Evolutionary conservation across 2,113 vertebrate genomes (phyloP), one percentile per base, ranked within the genome.

Genomic region (Sebastes fasciatus): DNA sequence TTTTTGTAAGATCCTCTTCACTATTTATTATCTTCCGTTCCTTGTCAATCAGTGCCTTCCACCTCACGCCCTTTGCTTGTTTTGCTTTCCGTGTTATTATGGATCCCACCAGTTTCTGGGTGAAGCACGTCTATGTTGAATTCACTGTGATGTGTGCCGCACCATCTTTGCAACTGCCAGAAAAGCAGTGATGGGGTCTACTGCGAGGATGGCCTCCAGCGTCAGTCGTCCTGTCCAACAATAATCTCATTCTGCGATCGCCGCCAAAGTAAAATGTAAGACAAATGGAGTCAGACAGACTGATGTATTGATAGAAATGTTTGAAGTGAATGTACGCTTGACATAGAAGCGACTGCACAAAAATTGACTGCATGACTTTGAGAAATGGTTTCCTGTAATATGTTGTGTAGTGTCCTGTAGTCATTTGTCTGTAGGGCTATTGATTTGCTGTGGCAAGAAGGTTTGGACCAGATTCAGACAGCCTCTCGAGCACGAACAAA

Each of bases 71-170:
- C 57, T 63, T 26, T 76, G 77, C 68, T 82, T 77, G 69, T 86
- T 88, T 86, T 77, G 43, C 64, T 85, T 83, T 86, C 70, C 64
- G 14, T 77, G 42, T 71, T 72, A 16, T 80, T 46, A 74, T 64
- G 55, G 60, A 84, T 62, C 26, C 62, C 70, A 82, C 6, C 68
- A 13, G 62, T 79, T 82, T 67, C 67, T 48, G 61, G 42, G 46
- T 64, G n/a, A 82, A 65, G 21, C 48, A 0, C 11, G 66, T 67
- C 69, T 14, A 42, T 68, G 54, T 40, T 60, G 64, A 70, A 48
- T 64, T 61, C n/a, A 21, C 11, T 16, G 13, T 42, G 49, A 42
- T 71, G 55, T 26, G 26, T 26, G 43, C 40, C 62, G 80, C 57
- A 4, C 23, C 7, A 55, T 81, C 49, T 52, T 46, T 67, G 48